These are phyloP conservation scores for Pseudomyrmex sp. DNA, from an alignment of 1,140 invertebrate species.

Conservation along the genomic window DNA sequence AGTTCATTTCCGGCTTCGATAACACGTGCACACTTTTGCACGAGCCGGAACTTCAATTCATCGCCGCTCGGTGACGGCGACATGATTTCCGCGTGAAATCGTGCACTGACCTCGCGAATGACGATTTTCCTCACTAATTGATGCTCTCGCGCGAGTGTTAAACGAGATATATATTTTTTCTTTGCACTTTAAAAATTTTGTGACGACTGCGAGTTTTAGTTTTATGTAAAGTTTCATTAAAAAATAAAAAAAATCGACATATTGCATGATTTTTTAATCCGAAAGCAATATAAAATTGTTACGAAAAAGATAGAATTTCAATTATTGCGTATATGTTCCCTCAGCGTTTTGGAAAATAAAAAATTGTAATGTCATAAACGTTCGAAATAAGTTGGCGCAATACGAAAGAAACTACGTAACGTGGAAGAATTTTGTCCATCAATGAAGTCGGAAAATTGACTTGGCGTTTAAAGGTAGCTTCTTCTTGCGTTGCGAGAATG, in stretches of 20 bases:
- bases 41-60: not conserved
- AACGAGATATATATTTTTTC: not conserved
- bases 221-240: no score
- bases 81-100: conserved; percentile 5
- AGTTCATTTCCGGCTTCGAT: conserved; percentile 32
- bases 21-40: conserved; percentile 10
- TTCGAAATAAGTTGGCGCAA: no score
- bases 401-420: no score
- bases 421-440: not conserved
- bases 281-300: no score
- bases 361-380: no score
- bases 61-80: not conserved
- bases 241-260: no score
- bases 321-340: no score
- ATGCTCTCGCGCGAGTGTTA: not conserved
- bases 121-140: conserved; percentile 2
- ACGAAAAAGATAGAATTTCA: no score
- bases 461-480: not conserved
- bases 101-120: not conserved
- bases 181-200: no score
- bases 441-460: not conserved
- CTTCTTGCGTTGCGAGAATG: not conserved
- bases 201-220: no score
- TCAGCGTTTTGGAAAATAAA: no score
- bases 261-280: no score